Base-by-base conservation (phyloP, 1,140 invertebrate genomes). In the Scaptomyza montana region DNA sequence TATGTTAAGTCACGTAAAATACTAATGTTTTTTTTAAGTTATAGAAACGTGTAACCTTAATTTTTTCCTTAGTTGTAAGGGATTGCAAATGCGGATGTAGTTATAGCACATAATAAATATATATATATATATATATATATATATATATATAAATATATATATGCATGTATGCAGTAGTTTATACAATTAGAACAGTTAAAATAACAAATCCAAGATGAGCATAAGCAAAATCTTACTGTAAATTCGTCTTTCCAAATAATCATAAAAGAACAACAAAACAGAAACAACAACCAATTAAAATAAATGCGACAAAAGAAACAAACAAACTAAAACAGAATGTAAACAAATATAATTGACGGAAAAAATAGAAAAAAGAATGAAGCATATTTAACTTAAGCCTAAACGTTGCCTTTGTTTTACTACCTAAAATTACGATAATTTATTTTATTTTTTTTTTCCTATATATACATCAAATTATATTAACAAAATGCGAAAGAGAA, bases 171-270 rank as follows among this genome's bases (percentile, higher is more conserved):
- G 0, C 9, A 8, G 12, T 68, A 72, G 68, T 28, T 66, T 46
- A 65, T 67, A 54, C 47, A 28, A 67, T 36, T 47, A 60, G 63
- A 54, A 46, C 47, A 46, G 69, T 81, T 74, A 80, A 46, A 56
- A 49, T 8, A 49, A 30, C 45, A 49, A 41, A 65, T 43, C 13
- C 13, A 43, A 67, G 63, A 62, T 53, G 50, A 76, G 69, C 71
- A 80, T 62, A 60, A 78, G 82, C 77, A 75, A 80, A 70, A 72
- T 86, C 75, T 81, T 87, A 86, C 51, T 87, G 82, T 87, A 87
- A 87, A 87, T 87, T 87, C 84, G 84, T 87, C 84, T 87, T 87
- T 87, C 84, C 84, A 87, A 87, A 89, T 87, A 87, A 89, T 79
- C 79, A 65, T 77, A 89, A 59, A 61, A 74, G 67, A 81, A 77